These are phyloP conservation scores for Etheostoma spectabile DNA, from an alignment of 2,113 vertebrate genomes.

Conservation along the genomic window DNA sequence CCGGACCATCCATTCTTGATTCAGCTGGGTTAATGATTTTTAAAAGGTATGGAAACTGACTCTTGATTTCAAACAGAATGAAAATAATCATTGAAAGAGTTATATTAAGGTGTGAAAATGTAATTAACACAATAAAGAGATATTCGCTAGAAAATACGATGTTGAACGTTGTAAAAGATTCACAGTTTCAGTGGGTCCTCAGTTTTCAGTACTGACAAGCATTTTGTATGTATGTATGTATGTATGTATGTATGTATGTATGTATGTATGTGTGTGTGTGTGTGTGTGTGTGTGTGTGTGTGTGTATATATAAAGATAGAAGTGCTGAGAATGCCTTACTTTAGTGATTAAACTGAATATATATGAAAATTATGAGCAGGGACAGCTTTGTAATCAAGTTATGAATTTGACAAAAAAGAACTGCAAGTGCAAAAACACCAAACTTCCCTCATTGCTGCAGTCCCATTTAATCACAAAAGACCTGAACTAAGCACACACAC, in stretches of 20 bases:
- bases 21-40: background rate
- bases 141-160: background rate
- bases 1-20: no score
- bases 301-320: background rate
- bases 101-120: background rate
- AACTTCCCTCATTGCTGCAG: conserved; percentile 40
- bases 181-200: background rate
- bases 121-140: background rate
- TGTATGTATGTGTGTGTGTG: background rate
- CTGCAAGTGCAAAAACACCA: conserved; percentile 10
- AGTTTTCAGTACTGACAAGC: conserved; percentile 10
- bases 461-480: conserved; percentile 53
- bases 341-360: background rate
- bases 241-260: background rate
- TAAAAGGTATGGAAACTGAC: background rate
- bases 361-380: background rate
- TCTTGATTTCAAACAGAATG: background rate
- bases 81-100: background rate
- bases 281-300: background rate
- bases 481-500: conserved; percentile 20
- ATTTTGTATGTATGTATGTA: background rate
- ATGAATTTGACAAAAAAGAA: conserved; percentile 32
- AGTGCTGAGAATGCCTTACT: background rate
- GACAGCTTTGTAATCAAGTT: conserved; percentile 21
- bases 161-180: no score